phyloP scores from a whole-genome alignment of 2,888 invertebrate species.

The Horisme vitalbata region DNA sequence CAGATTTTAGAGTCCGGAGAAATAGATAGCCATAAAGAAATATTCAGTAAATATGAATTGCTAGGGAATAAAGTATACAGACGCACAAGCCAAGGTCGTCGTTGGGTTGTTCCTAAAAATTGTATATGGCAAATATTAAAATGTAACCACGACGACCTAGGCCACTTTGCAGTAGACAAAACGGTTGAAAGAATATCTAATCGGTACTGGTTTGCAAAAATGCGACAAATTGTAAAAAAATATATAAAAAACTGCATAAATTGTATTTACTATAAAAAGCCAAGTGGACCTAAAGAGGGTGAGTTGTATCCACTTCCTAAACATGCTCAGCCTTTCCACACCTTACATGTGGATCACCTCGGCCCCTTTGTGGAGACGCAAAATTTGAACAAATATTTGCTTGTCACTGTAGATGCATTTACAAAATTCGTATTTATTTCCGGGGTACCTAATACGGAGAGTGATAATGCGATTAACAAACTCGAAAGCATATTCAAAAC shows the following conservation, averaged over 20 bases:
- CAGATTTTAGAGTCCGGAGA: constrained; percentile 30
- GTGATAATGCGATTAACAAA: constrained; percentile 10
- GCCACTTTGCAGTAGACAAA: constrained; percentile 5
- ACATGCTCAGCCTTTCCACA: constrained; percentile 21
- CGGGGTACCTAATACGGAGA: constrained; percentile 25
- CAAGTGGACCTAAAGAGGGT: background rate
- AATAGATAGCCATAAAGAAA: constrained; percentile 26
- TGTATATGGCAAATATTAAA: constrained; percentile 3
- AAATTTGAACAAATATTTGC: constrained; percentile 27
- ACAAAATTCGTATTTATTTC: constrained; percentile 40
- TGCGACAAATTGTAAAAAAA: background rate
- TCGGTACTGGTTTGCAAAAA: background rate
- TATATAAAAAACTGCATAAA: constrained; percentile 5
- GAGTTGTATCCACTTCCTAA: constrained; percentile 17
- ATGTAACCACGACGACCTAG: constrained; percentile 1
- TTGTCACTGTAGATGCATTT: constrained; percentile 31
- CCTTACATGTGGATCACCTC: constrained; percentile 41
- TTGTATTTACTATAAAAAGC: constrained; percentile 2
- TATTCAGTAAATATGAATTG: constrained; percentile 35
- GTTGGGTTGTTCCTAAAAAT: constrained; percentile 25
- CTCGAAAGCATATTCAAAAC: constrained; percentile 21
- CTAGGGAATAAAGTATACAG: constrained; percentile 38
- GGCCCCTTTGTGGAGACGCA: constrained; percentile 33
- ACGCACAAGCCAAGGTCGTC: constrained; percentile 34
- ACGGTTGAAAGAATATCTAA: background rate